Percentiles rank a stretch among this genome's conserved stretches.
Evolutionary conservation across 2,113 vertebrate genomes (phyloP).

Genomic region (Phocoena phocoena): DNA sequence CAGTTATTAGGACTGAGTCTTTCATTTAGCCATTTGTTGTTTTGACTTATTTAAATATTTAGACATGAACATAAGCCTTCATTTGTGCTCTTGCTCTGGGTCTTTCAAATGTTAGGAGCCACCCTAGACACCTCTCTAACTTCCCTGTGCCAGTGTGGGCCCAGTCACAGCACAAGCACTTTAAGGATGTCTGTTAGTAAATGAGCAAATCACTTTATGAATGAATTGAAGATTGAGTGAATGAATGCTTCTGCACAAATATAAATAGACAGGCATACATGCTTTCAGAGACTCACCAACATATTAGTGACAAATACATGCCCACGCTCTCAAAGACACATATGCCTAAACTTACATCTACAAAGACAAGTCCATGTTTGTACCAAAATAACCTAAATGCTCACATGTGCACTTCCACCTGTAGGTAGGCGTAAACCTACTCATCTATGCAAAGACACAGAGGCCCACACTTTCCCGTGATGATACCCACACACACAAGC

Average conservation of each 20-base stretch:
- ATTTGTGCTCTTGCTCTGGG: background rate
- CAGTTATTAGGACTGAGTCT: background rate
- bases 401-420: background rate
- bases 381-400: background rate
- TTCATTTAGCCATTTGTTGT: background rate
- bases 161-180: background rate
- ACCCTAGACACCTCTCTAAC: background rate
- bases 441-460: background rate
- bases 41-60: background rate
- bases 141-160: background rate
- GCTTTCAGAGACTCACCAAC: background rate
- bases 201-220: background rate
- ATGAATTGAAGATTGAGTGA: background rate
- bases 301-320: background rate
- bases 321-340: background rate
- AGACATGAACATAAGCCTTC: background rate
- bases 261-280: background rate
- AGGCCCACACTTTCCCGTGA: background rate
- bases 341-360: background rate
- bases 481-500: background rate
- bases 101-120: background rate
- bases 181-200: background rate
- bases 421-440: background rate
- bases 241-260: background rate
- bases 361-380: background rate